Conservation (phyloP, 2,113 vertebrate species). For the Ictalurus punctatus region DNA sequence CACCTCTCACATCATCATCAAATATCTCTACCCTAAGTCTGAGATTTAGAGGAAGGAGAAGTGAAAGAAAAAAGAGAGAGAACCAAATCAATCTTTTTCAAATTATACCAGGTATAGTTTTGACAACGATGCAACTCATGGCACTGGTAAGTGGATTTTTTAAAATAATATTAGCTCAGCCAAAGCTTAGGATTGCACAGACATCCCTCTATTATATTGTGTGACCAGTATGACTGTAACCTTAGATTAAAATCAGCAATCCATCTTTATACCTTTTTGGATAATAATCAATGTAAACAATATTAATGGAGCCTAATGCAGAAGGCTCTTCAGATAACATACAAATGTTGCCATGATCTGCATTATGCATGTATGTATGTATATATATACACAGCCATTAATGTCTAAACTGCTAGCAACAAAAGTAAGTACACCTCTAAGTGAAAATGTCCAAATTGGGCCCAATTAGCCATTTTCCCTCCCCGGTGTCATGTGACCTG, state of each 20-base stretch:
- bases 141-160: background rate
- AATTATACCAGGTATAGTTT: slow-evolving; percentile 8
- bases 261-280: background rate
- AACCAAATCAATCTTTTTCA: slow-evolving; percentile 23
- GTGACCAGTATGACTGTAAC: no score
- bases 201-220: no score
- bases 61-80: background rate
- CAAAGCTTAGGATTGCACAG: no score
- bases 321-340: background rate
- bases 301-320: background rate
- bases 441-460: no score
- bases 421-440: no score
- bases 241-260: no score
- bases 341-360: background rate
- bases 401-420: no score
- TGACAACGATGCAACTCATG: background rate
- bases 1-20: slow-evolving; percentile 27
- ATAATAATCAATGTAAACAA: background rate
- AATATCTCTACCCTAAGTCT: slow-evolving; percentile 16
- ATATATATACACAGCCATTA: no score
- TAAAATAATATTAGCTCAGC: no score
- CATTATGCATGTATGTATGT: no score
- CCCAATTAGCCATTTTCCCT: no score
- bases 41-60: background rate
- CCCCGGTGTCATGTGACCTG: no score